Base-by-base conservation (phyloP, 1,140 invertebrate genomes). In the Danaus plexippus region DNA sequence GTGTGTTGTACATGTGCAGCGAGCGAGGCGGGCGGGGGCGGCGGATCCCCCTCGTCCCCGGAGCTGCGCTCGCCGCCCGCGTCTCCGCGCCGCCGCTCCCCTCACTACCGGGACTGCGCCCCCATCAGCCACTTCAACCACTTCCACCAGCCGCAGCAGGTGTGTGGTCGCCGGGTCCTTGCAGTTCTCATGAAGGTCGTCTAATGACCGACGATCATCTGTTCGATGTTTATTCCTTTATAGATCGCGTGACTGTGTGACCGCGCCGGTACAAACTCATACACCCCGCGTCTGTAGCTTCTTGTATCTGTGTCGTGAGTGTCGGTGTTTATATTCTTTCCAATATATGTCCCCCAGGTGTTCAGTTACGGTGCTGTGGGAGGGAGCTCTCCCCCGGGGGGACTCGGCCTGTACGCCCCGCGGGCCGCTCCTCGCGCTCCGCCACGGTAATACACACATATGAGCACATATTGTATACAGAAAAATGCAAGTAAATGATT, bases 61-160 rank as follows among this genome's bases (percentile, higher is more conserved):
- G 88, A 73, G 64, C 88, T 59, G 82, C 70, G 78, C 11, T 82
- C 77, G 1, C 82, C 83, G 3, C 73, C 74, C 9, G 86, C 75
- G 10, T 78, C 77, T 0, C 80, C 82, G 1, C 74, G 79, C 1
- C 72, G 81, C 11, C 73, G 81, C 54, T 81, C 79, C 9, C 82
- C 85, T 85, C 82, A 90, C 91, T 84, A 95, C 63, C 66, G 83
- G 54, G 81, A 85, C 48, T 85, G 80, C 82, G 92, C 92, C 41
- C 75, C 81, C 8, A 76, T 83, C 40, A 73, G 77, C 8, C 82
- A 85, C 68, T 96, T 96, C 85, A 93, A 95, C 85, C 95, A 96
- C 84, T 96, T 96, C 88, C 95, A 97, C 79, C 95, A 97, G 84
- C 91, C 94, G 67, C 92, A 95, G 82, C 95, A 97, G 91, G 95